Percentiles rank a stretch among this genome's conserved stretches.
phyloP scores from a whole-genome alignment of 2,113 vertebrate species.

The Cottus gobio region DNA sequence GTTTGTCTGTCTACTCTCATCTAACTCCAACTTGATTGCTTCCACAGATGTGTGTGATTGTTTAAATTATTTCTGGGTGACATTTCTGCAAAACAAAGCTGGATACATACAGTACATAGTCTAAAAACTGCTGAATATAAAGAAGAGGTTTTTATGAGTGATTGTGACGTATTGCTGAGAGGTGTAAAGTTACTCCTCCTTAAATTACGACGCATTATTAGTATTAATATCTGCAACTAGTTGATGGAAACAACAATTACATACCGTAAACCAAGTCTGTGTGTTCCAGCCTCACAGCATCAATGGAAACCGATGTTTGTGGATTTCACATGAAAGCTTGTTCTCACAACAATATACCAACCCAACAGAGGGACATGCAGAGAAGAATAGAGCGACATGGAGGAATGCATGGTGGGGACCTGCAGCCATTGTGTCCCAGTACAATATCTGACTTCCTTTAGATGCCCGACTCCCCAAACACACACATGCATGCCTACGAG shows the following conservation, averaged over 20 bases:
- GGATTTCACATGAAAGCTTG: neutral
- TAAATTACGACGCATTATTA: too few species aligned
- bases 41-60: too few species aligned
- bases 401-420: conserved; percentile 59
- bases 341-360: neutral
- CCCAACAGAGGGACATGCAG: conserved; percentile 1
- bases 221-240: too few species aligned
- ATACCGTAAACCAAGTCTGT: neutral
- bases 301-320: neutral
- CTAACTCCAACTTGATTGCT: too few species aligned
- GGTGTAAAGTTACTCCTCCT: too few species aligned
- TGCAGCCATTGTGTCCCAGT: conserved; percentile 90
- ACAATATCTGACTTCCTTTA: conserved; percentile 95
- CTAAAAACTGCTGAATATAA: neutral
- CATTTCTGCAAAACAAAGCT: too few species aligned
- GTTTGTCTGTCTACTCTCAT: neutral
- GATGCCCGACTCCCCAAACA: conserved; percentile 74
- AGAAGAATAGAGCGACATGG: conserved; percentile 70
- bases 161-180: too few species aligned
- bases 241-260: too few species aligned
- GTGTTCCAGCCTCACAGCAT: neutral
- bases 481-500: conserved; percentile 48
- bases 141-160: neutral
- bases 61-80: too few species aligned
- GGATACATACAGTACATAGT: neutral